Evolutionary conservation across 2,797 vertebrate species (phyloP), one percentile per base, ranked within the genome.

Genomic region (Zenarchopterus dispar): DNA sequence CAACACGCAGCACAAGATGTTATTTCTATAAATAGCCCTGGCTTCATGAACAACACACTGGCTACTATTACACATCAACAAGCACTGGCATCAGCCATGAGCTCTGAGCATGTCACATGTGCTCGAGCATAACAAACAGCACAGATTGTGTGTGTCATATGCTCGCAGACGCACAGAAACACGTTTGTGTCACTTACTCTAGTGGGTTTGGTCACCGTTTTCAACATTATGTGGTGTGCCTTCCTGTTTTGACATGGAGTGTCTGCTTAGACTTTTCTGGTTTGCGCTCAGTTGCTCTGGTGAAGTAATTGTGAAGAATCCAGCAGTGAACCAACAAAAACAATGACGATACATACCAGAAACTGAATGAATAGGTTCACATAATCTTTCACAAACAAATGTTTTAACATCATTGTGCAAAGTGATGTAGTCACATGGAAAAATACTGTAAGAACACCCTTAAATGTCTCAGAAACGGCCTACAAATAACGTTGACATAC

Each of bases 191-290:
- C 77, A 77, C 77, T 76, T 59, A 72, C 49, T 64, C 77, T 82
- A 79, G 70, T 55, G 68, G 72, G 78, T 79, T 88, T 78, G 88
- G 88, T 82, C 86, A 89, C 68, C 56, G 67, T 75, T 73, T 71
- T 75, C 72, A 80, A 57, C 71, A 63, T 61, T 41, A 45, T 53
- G 17, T 63, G 64, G 77, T 56, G 28, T 48, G 59, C 72, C 79
- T 91, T 89, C 88, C 85, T 90, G 86, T 89, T 88, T 88, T 87
- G 70, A 75, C 75, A 78, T 42, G 56, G 58, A 88, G 87, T 89
- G 90, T 91, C 88, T 90, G 89, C 87, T 90, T 78, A 84, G 75
- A 73, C 54, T 57, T 64, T 54, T 67, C 63, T 79, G 66, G 70
- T 55, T 71, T 60, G 48, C 53, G 33, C 42, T 24, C 41, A 64